A percentile compares a stretch with the other conserved stretches of the same genome.
Evolutionary conservation across 2,113 vertebrate genomes (phyloP).

Genomic region (Parus major): DNA sequence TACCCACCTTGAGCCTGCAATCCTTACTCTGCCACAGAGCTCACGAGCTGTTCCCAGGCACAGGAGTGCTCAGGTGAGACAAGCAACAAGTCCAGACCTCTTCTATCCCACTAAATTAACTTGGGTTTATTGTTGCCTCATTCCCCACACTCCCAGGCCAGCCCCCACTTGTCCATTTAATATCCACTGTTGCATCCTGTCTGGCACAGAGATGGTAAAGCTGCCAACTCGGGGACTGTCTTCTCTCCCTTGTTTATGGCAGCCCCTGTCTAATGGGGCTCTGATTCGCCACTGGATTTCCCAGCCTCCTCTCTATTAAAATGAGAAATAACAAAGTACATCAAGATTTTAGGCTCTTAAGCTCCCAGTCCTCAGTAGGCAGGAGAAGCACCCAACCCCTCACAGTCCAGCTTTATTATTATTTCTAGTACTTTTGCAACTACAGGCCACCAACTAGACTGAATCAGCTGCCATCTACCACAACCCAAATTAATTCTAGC

Average conservation of each 20-base stretch:
- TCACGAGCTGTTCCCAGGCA: not conserved
- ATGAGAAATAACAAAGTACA: not conserved
- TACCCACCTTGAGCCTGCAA: not conserved
- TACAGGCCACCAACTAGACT: not conserved
- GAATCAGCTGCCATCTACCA: slow-evolving; percentile 36
- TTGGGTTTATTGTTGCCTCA: slow-evolving; percentile 52
- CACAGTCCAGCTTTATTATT: not conserved
- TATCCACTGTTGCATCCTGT: not conserved
- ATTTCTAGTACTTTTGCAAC: slow-evolving; percentile 7
- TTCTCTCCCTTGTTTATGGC: not conserved
- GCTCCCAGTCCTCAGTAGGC: not conserved
- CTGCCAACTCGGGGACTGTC: not conserved
- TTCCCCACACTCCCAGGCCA: slow-evolving; percentile 39
- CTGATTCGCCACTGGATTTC: not conserved
- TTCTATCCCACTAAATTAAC: slow-evolving; percentile 45
- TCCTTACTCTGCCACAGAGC: not conserved
- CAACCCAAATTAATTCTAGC: not conserved
- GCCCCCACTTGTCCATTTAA: slow-evolving; percentile 58
- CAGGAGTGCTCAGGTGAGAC: slow-evolving; percentile 1
- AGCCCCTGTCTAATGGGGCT: not conserved
- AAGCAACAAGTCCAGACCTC: slow-evolving; percentile 42
- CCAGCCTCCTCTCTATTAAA: not conserved
- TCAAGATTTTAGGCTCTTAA: not conserved
- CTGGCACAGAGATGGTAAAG: not conserved
- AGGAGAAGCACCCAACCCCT: not conserved